Base-by-base conservation (phyloP, 2,113 vertebrate genomes). In the Saccopteryx bilineata region DNA sequence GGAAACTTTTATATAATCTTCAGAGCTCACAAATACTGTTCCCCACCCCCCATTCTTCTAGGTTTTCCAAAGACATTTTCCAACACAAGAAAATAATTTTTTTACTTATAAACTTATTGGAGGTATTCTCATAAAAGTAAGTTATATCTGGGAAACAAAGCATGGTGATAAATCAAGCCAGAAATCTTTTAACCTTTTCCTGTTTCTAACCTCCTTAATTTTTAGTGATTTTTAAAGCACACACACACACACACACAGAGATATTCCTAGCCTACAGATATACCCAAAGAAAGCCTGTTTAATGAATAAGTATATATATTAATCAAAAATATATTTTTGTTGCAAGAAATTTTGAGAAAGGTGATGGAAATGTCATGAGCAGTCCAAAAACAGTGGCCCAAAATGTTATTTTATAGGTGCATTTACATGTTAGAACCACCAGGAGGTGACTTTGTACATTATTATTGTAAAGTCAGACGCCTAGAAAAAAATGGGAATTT, bases 251-350 rank as follows among this genome's bases (percentile, higher is more conserved):
- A 58, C 5, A 88, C 18, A 61, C 19, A 65, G 13, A 82, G 26
- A 33, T n/a, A 69, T 23, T 9, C 4, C 7, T 24, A 92, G 1
- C 52, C 3, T 61, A 65, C 12, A 84, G 28, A 76, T 78, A 91
- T 54, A 66, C 1, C 1, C 71, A 93, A 1, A 93, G 46, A 94
- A 87, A 83, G 13, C 9, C 5, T 28, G 6, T n/a, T 54, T 86
- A 78, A 72, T 85, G 6, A 76, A 48, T 85, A 21, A 52, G 9
- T 63, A 54, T 46, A 66, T 46, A 90, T 23, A 80, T 80, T 85
- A 78, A 87, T 91, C 15, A 88, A 90, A 91, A 94, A 54, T 4
- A 0, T 82, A 75, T 92, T 80, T 78, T 75, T 91, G 66, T 72
- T 60, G 23, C 46, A 63, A 87, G 23, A 95, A 94, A 80, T 33